phyloP scores from a whole-genome alignment of 1,140 invertebrate species.

The Acromyrmex heyeri region DNA sequence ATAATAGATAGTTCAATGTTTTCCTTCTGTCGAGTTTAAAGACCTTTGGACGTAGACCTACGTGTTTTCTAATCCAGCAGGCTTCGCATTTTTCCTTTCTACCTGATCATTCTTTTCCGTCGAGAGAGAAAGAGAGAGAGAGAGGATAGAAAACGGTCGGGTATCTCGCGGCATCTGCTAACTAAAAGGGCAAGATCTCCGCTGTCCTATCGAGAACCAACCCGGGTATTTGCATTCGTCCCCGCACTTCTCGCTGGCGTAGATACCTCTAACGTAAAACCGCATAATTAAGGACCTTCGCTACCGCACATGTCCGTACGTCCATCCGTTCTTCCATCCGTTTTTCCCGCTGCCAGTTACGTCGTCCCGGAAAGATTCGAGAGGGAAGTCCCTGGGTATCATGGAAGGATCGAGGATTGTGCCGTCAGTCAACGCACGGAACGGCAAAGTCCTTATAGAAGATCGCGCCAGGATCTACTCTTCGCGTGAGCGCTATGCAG shows the following conservation, averaged over 20 bases:
- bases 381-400: slow-evolving; percentile 72
- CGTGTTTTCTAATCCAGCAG: slow-evolving; percentile 33
- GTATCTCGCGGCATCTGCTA: slow-evolving; percentile 84
- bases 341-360: slow-evolving; percentile 72
- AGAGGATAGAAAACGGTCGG: slow-evolving; percentile 47
- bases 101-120: slow-evolving; percentile 55
- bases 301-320: slow-evolving; percentile 67
- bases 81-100: slow-evolving; percentile 43
- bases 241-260: slow-evolving; percentile 41
- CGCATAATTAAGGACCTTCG: slow-evolving; percentile 83
- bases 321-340: slow-evolving; percentile 64
- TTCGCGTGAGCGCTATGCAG: slow-evolving; percentile 73
- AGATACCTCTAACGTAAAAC: slow-evolving; percentile 77
- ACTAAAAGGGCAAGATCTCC: slow-evolving; percentile 83
- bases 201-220: slow-evolving; percentile 68
- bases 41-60: not conserved
- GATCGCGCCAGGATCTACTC: slow-evolving; percentile 72
- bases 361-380: slow-evolving; percentile 70
- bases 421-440: slow-evolving; percentile 81
- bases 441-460: slow-evolving; percentile 78
- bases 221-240: slow-evolving; percentile 81
- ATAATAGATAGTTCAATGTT: not conserved
- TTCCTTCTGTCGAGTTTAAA: slow-evolving; percentile 1
- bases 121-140: slow-evolving; percentile 14
- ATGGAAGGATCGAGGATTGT: slow-evolving; percentile 82